Percentiles rank a stretch among this genome's conserved stretches.
Evolutionary conservation across 2,888 invertebrate genomes (phyloP).

Genomic region (Lysandra bellargus): DNA sequence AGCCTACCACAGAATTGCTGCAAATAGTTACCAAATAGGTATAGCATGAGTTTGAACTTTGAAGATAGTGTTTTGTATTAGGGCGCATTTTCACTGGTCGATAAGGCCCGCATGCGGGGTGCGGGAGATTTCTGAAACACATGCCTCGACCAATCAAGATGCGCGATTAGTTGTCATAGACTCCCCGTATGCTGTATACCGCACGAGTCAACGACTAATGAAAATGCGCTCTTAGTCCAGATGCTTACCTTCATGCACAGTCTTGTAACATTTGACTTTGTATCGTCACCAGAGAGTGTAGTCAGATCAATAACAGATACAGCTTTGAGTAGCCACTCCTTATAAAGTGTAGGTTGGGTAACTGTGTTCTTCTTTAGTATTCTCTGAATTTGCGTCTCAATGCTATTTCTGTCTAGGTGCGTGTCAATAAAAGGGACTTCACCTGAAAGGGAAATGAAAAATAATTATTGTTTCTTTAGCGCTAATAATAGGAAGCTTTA

Average conservation of each 20-base stretch:
- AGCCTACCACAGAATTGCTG: too few relatives aligned
- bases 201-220: too few relatives aligned
- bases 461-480: not conserved
- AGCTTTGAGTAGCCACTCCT: conserved; percentile 89
- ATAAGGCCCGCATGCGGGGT: too few relatives aligned
- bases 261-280: conserved; percentile 86
- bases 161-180: too few relatives aligned
- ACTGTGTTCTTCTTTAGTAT: conserved; percentile 58
- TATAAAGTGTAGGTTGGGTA: conserved; percentile 74
- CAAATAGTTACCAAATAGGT: too few relatives aligned
- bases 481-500: too few relatives aligned
- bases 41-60: too few relatives aligned
- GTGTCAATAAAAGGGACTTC: conserved; percentile 49
- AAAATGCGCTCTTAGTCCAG: too few relatives aligned
- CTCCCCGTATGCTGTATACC: too few relatives aligned
- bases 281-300: conserved; percentile 92
- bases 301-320: conserved; percentile 95
- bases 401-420: conserved; percentile 56
- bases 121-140: too few relatives aligned
- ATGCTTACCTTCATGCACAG: conserved; percentile 88
- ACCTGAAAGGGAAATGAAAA: conserved; percentile 46
- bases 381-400: conserved; percentile 59
- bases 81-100: too few relatives aligned
- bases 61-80: not conserved
- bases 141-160: too few relatives aligned